These are phyloP conservation scores for Xestia xanthographa DNA, from an alignment of 2,888 invertebrate genomes.

Conservation along the genomic window DNA sequence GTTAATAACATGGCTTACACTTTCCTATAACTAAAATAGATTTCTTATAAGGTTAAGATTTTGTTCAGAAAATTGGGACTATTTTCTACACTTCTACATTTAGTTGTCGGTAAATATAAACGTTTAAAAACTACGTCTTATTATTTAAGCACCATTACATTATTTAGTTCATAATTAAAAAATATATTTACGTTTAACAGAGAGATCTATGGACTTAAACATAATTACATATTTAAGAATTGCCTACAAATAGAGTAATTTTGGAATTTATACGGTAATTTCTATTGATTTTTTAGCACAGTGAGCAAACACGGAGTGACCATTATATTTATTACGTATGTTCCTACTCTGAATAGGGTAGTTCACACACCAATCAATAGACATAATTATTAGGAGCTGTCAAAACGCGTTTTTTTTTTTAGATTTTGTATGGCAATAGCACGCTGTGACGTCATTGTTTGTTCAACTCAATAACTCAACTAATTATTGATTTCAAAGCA, in stretches of 20 bases:
- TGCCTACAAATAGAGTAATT: conserved; percentile 26
- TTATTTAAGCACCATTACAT: conserved; percentile 65
- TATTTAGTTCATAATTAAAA: conserved; percentile 57
- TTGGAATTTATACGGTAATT: conserved; percentile 24
- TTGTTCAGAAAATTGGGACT: conserved; percentile 9
- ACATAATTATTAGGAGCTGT: no score
- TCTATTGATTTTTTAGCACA: conserved; percentile 8
- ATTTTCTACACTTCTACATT: conserved; percentile 14
- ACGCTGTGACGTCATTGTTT: no score
- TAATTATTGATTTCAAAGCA: no score
- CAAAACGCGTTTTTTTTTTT: no score
- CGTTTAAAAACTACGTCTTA: conserved; percentile 57
- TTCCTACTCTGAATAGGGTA: conserved; percentile 34
- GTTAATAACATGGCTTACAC: not conserved
- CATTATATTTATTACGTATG: conserved; percentile 16
- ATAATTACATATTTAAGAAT: conserved; percentile 49
- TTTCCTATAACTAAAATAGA: conserved; percentile 6
- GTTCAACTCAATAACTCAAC: no score
- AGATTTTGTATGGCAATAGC: no score
- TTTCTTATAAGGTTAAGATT: conserved; percentile 21
- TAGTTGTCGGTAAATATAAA: conserved; percentile 54
- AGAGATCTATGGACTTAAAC: conserved; percentile 59
- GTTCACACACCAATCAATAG: no score
- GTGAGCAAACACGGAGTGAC: conserved; percentile 5
- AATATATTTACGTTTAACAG: conserved; percentile 55